Conservation (phyloP, 2,888 invertebrate species). For the Scrobipalpa costella region DNA sequence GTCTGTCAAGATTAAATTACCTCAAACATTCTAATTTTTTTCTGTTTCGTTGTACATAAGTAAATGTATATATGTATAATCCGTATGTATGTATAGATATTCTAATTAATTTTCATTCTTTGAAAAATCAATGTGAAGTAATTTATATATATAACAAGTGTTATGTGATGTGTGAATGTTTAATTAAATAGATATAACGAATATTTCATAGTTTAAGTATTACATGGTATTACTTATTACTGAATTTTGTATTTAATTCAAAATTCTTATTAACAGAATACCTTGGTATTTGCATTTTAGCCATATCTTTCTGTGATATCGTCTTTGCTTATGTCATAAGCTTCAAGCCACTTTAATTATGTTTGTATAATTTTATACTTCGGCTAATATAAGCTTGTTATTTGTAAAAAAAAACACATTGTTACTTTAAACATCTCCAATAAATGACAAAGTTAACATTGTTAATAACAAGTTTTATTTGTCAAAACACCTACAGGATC, state of each 20-base stretch:
- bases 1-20: too few species aligned
- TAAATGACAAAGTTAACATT: constrained; percentile 42
- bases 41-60: too few species aligned
- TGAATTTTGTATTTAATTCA: neutral
- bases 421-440: constrained; percentile 29
- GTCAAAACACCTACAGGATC: neutral
- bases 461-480: constrained; percentile 20
- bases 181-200: too few species aligned
- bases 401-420: constrained; percentile 9
- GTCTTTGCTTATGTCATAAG: constrained; percentile 17
- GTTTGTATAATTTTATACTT: constrained; percentile 34
- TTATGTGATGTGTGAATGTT: too few species aligned
- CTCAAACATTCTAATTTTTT: too few species aligned
- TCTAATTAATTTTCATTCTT: too few species aligned
- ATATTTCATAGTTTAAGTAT: neutral
- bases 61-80: too few species aligned
- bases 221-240: neutral
- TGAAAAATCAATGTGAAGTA: too few species aligned
- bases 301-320: constrained; percentile 28
- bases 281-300: neutral
- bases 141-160: too few species aligned
- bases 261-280: neutral
- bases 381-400: constrained; percentile 14
- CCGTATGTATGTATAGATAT: too few species aligned
- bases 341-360: constrained; percentile 27